Evolutionary conservation across 2,888 invertebrate species (phyloP).

Genomic region (Tortrix viridana): DNA sequence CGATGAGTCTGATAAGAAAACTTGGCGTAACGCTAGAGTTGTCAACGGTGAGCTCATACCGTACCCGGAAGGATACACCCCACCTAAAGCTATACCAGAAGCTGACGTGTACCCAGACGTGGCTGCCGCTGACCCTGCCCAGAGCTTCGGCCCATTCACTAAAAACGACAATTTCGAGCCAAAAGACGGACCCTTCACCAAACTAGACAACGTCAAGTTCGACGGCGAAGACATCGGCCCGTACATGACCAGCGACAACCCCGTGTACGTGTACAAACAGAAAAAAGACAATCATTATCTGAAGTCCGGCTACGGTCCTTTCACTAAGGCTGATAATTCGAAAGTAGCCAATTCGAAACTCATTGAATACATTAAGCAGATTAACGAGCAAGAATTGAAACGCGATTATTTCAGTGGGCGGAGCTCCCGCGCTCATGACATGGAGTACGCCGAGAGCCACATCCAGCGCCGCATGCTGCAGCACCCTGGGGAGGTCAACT

Average conservation of each 20-base stretch:
- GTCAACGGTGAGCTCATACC: slow-evolving; percentile 92
- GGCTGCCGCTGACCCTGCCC: slow-evolving; percentile 59
- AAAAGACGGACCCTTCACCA: slow-evolving; percentile 84
- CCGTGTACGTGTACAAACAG: slow-evolving; percentile 66
- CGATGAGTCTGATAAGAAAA: slow-evolving; percentile 91
- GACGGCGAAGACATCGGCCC: slow-evolving; percentile 67
- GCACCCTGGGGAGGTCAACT: slow-evolving; percentile 86
- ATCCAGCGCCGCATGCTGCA: slow-evolving; percentile 90
- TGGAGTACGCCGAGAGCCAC: slow-evolving; percentile 81
- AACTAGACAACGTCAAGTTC: slow-evolving; percentile 83
- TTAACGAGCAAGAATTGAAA: slow-evolving; percentile 86
- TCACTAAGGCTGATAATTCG: slow-evolving; percentile 86
- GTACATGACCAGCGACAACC: slow-evolving; percentile 67
- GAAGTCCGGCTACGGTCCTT: slow-evolving; percentile 84
- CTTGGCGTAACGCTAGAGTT: slow-evolving; percentile 94
- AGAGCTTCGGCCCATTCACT: slow-evolving; percentile 84
- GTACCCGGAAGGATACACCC: slow-evolving; percentile 88
- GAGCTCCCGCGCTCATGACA: slow-evolving; percentile 76
- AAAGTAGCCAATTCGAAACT: slow-evolving; percentile 84
- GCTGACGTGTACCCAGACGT: slow-evolving; percentile 82
- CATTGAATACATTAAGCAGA: slow-evolving; percentile 87
- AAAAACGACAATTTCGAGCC: slow-evolving; percentile 85
- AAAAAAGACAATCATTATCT: slow-evolving; percentile 74
- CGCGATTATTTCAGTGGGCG: slow-evolving; percentile 85
- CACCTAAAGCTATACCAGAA: slow-evolving; percentile 85